Evolutionary conservation across 2,113 vertebrate genomes (phyloP).

Genomic region (Oxyruncus cristatus): DNA sequence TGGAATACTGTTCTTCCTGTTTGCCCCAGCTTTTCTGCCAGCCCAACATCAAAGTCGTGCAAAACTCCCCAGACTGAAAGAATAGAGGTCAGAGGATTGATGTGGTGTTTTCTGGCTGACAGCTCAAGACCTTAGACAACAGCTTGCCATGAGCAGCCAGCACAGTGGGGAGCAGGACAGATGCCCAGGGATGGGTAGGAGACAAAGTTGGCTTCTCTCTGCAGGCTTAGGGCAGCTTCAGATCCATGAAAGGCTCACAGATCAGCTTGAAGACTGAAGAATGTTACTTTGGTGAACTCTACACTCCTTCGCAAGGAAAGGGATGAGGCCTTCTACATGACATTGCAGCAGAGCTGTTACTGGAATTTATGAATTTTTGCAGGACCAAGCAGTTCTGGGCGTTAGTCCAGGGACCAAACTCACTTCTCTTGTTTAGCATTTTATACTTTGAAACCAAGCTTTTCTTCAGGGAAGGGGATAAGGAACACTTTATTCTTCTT

Average conservation of each 20-base stretch:
- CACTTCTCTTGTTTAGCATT: neutral
- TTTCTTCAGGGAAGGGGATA: neutral
- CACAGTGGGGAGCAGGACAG: rapidly evolving
- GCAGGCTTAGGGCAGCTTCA: neutral
- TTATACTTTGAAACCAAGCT: neutral
- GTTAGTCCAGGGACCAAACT: neutral
- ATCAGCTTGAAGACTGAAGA: neutral
- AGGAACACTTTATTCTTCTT: neutral
- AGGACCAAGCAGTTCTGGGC: neutral
- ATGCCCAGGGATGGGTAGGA: rapidly evolving
- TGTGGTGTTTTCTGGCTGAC: neutral
- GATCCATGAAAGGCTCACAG: neutral
- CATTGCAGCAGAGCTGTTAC: neutral
- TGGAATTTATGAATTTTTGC: neutral
- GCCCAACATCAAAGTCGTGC: neutral
- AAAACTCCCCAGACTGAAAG: neutral
- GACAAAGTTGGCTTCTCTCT: neutral
- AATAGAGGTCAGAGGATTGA: neutral
- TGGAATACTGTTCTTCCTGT: neutral
- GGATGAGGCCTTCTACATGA: neutral
- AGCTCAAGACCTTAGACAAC: neutral
- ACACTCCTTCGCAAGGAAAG: neutral
- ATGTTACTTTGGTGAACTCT: neutral
- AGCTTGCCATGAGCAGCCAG: neutral
- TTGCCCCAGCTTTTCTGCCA: neutral